A percentile compares a stretch with the other conserved stretches of the same genome.
Evolutionary conservation across 2,797 vertebrate genomes (phyloP).

Genomic region (Bothrops alternatus): DNA sequence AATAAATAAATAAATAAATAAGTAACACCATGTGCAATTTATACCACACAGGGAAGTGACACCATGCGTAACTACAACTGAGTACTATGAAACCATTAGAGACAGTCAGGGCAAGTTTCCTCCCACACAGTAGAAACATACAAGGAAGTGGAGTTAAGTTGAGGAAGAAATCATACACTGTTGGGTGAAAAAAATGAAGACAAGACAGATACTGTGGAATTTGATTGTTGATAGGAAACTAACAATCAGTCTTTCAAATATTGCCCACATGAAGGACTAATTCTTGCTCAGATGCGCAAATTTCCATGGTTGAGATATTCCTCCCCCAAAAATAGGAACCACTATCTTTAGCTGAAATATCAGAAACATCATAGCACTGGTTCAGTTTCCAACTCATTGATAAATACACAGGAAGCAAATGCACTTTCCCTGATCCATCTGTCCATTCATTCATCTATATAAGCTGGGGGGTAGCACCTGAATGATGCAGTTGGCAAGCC

Average conservation of each 20-base stretch:
- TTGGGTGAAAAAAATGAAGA: background rate
- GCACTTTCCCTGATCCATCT: background rate
- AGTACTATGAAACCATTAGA: background rate
- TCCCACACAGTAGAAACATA: background rate
- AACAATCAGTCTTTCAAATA: background rate
- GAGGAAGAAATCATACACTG: background rate
- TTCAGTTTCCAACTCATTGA: background rate
- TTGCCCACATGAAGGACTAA: background rate
- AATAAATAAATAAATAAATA: no score
- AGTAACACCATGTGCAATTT: background rate
- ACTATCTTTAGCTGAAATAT: background rate
- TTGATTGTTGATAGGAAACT: background rate
- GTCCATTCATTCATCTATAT: background rate
- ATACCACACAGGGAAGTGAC: background rate
- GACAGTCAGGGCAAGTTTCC: background rate
- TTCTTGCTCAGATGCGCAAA: background rate
- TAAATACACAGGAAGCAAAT: background rate
- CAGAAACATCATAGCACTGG: background rate
- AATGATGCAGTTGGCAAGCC: conserved; percentile 4
- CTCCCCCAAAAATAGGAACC: background rate
- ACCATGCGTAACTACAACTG: background rate
- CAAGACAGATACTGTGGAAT: background rate
- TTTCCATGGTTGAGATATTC: background rate
- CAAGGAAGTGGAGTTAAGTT: no score
- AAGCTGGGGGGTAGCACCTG: background rate